These are phyloP conservation scores for Alca torda DNA, from an alignment of 2,797 vertebrate genomes.

Conservation along the genomic window DNA sequence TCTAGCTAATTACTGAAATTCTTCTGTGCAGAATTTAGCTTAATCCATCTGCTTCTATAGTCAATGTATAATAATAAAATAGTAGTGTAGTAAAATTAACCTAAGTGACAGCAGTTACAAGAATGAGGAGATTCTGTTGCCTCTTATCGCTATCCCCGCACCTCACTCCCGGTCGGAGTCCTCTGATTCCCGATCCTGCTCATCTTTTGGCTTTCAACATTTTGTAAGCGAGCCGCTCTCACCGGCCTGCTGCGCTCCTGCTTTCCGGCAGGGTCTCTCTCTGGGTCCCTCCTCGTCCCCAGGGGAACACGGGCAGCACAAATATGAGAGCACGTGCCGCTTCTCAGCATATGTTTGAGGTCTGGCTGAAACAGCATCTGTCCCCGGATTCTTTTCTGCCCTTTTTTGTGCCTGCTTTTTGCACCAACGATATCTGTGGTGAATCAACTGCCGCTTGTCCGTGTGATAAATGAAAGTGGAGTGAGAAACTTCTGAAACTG, in stretches of 20 bases:
- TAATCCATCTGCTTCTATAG: background rate
- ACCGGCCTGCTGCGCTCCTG: background rate
- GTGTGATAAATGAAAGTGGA: background rate
- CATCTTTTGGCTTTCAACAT: background rate
- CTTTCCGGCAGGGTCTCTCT: background rate
- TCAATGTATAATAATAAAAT: background rate
- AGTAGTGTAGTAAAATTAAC: background rate
- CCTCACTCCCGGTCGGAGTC: fast-evolving
- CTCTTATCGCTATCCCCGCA: background rate
- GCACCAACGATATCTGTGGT: background rate
- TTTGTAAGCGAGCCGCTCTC: background rate
- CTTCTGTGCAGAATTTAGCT: background rate
- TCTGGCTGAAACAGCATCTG: conserved; percentile 1
- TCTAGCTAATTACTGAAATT: background rate
- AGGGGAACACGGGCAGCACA: background rate
- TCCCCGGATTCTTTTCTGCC: background rate
- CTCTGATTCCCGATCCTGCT: background rate
- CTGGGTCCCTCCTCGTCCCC: background rate
- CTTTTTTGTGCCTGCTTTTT: background rate
- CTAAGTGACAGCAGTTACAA: background rate
- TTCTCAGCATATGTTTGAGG: background rate
- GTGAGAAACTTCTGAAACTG: background rate
- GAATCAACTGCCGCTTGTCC: background rate
- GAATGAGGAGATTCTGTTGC: background rate
- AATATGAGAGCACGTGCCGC: background rate